Conservation (phyloP, 2,113 vertebrate genomes). For the Pagrus major region DNA sequence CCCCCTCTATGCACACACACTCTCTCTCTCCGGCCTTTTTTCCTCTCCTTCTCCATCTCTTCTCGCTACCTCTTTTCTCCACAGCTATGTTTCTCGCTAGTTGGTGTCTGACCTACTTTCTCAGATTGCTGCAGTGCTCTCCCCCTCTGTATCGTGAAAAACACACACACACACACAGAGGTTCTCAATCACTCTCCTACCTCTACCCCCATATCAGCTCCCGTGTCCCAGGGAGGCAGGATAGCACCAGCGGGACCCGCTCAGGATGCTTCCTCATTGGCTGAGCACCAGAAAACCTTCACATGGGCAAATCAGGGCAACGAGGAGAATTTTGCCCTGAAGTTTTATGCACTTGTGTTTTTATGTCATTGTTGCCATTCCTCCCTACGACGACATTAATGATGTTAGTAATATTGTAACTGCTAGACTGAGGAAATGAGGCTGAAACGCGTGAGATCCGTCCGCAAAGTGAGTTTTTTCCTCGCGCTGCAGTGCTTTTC, state of each 20-base stretch:
- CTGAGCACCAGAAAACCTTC: constrained; percentile 51
- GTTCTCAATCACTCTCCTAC: constrained; percentile 64
- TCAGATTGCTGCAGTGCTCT: constrained; percentile 80
- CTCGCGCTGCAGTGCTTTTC: background rate
- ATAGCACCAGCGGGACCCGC: constrained; percentile 62
- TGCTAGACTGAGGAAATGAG: background rate
- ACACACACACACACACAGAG: constrained; percentile 47
- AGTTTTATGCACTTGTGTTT: constrained; percentile 31
- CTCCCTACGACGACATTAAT: constrained; percentile 23
- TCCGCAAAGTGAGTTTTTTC: background rate
- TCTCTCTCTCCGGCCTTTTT: constrained; percentile 14
- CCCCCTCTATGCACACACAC: background rate
- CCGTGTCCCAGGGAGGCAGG: constrained; percentile 58
- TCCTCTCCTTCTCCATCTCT: constrained; percentile 27
- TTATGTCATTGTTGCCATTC: constrained; percentile 14
- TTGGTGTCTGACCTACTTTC: constrained; percentile 82
- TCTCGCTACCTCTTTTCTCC: constrained; percentile 65
- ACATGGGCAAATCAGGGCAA: constrained; percentile 52
- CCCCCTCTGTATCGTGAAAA: constrained; percentile 69
- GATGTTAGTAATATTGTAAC: constrained; percentile 22
- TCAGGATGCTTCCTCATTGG: constrained; percentile 56
- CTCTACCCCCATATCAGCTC: constrained; percentile 31
- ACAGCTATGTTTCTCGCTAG: constrained; percentile 66
- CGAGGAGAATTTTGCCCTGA: constrained; percentile 38
- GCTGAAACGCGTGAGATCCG: constrained; percentile 5